Evolutionary conservation across 2,113 vertebrate species (phyloP).

Genomic region (Mola mola): DNA sequence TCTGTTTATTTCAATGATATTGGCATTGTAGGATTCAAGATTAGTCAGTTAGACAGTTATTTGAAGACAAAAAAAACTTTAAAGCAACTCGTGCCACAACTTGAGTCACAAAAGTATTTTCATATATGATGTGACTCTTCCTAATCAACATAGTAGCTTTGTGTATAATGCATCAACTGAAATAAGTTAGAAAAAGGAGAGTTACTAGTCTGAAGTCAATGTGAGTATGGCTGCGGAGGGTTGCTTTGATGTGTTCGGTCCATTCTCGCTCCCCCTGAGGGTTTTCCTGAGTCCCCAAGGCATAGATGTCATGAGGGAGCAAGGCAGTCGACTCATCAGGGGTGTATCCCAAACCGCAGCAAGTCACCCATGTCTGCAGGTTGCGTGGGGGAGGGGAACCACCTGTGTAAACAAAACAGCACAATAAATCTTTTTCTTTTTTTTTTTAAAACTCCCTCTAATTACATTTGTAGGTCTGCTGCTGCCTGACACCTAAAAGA

Average conservation of each 20-base stretch:
- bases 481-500: not conserved
- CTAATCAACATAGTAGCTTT: no score
- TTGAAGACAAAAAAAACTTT: not conserved
- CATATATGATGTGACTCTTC: no score
- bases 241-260: constrained; percentile 84
- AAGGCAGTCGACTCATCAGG: constrained; percentile 81
- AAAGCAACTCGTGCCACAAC: no score
- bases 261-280: constrained; percentile 89
- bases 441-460: not conserved
- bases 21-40: no score
- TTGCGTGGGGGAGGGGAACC: constrained; percentile 82
- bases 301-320: constrained; percentile 88
- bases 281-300: constrained; percentile 90
- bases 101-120: not conserved
- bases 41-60: no score
- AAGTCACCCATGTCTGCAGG: constrained; percentile 87
- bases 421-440: not conserved
- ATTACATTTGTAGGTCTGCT: not conserved
- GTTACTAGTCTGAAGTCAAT: constrained; percentile 86
- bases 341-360: constrained; percentile 83
- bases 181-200: not conserved
- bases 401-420: constrained; percentile 68
- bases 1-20: no score
- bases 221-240: constrained; percentile 82
- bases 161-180: no score